These are phyloP conservation scores for Ceratosolen fusciceps DNA, from an alignment of 1,140 invertebrate genomes.

Conservation along the genomic window DNA sequence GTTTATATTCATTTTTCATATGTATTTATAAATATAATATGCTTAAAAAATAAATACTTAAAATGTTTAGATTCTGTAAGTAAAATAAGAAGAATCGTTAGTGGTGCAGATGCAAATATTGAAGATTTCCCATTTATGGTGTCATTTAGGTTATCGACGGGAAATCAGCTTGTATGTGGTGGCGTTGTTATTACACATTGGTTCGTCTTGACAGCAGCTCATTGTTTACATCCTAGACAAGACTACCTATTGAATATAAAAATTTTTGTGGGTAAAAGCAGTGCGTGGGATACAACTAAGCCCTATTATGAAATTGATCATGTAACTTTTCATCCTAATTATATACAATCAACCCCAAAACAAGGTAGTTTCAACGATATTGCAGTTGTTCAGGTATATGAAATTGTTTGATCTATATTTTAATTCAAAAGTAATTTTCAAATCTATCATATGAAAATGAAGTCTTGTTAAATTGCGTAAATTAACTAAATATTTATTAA, in stretches of 20 bases:
- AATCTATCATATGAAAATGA: background rate
- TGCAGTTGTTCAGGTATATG: background rate
- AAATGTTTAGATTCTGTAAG: background rate
- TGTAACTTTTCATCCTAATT: background rate
- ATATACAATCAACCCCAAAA: background rate
- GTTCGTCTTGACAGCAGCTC: constrained; percentile 10
- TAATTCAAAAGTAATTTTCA: background rate
- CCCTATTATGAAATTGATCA: background rate
- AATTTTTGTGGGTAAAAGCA: background rate
- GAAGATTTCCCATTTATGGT: constrained; percentile 17
- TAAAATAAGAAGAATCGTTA: background rate
- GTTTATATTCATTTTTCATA: too few species aligned
- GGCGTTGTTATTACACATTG: background rate
- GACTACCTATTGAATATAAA: background rate
- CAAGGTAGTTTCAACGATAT: background rate
- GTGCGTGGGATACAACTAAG: background rate
- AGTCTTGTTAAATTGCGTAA: too few species aligned
- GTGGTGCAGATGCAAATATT: background rate
- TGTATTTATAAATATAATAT: too few species aligned
- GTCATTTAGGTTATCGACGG: background rate
- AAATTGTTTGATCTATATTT: background rate
- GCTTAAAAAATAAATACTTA: too few species aligned
- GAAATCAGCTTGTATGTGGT: constrained; percentile 13
- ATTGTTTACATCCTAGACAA: background rate
- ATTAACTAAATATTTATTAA: background rate